Base-by-base conservation (phyloP, 2,113 vertebrate genomes). In the Coracopsis vasa region DNA sequence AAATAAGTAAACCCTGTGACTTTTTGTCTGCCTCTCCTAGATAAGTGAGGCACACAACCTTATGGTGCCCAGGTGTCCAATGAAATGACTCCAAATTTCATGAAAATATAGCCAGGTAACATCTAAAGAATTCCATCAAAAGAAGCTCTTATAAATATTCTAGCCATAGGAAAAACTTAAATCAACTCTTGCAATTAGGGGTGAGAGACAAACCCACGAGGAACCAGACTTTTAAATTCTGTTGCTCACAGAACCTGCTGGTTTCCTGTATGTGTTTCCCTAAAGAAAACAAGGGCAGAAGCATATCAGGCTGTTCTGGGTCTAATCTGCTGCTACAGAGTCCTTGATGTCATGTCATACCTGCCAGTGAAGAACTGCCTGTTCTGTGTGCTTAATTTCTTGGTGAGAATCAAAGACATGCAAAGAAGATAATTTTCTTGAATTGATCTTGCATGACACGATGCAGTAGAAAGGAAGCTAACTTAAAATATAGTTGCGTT, bases 271-370 rank as follows among this genome's bases (percentile, higher is more conserved):
- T 62, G 64, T 1, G 2, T 80, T 80, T 88, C 64, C 67, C 66
- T 85, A 11, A 51, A 56, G 82, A 48, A 65, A 41, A n/a, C 41
- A 21, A 64, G 83, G 60, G 67, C 79, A 69, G 62, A 54, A 81
- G 79, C n/a, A 77, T 70, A 3, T 19, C 56, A 31, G 71, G 74
- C 72, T 92, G 71, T 67, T 67, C 62, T 90, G 90, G 70, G 67
- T 27, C 74, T 75, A 2, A 72, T 69, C 65, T 70, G 62, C 42
- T 3, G 10, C 56, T 71, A 1, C 61, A 75, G 31, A 93, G 74
- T 39, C 78, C 51, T 72, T 87, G 78, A 41, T 3, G 1, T 89
- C 60, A 25, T 0, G 0, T 80, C n/a, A 25, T 0, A 1, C 48
- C n/a, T 84, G 50, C 54, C 54, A 71, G 29, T 5, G 44, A 67